Base-by-base conservation (phyloP, 2,888 invertebrate genomes). In the Andrena hattorfiana region DNA sequence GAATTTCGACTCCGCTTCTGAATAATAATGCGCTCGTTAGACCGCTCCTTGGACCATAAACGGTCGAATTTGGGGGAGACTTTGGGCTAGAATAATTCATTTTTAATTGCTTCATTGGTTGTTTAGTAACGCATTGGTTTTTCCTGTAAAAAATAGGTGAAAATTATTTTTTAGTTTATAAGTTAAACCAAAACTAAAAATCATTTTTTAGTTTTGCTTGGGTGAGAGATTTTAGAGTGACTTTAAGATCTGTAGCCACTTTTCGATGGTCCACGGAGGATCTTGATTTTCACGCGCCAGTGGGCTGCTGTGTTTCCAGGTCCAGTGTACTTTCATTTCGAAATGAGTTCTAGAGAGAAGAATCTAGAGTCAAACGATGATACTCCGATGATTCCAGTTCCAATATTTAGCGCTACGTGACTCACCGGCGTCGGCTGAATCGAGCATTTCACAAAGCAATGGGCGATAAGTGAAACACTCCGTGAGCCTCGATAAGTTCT, bases 21-120 rank as follows among this genome's bases (percentile, higher is more conserved):
- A 75, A 78, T 75, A 62, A 42, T 49, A 35, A 72, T 48, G n/a
- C 20, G 28, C 10, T 62, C 20, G 35, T 30, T 16, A 7, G 1
- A n/a, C 8, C 16, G 16, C 23, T 26, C 8, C 32, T 62, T 20
- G 4, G 20, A 54, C 54, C 20, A 42, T 42, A 42, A 42, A 16
- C 42, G 16, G 4, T 42, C 5, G 42, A 16, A 42, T 42, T 42
- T 16, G 0, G 13, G 16, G 13, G 42, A 13, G 42, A 13, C 42
- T 42, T 42, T 42, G 16, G 16, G 16, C 16, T 13, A 16, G 42
- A 5, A 13, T 16, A 42, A 42, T 42, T 42, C 16, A 13, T 42
- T 42, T 42, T 42, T 42, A 42, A 42, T 42, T 42, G 42, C 42
- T 42, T 42, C 1, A 54, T 54, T 23, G 20, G 20, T 54, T 20